Conservation (phyloP, 2,797 vertebrate genomes). For the Trachurus trachurus region DNA sequence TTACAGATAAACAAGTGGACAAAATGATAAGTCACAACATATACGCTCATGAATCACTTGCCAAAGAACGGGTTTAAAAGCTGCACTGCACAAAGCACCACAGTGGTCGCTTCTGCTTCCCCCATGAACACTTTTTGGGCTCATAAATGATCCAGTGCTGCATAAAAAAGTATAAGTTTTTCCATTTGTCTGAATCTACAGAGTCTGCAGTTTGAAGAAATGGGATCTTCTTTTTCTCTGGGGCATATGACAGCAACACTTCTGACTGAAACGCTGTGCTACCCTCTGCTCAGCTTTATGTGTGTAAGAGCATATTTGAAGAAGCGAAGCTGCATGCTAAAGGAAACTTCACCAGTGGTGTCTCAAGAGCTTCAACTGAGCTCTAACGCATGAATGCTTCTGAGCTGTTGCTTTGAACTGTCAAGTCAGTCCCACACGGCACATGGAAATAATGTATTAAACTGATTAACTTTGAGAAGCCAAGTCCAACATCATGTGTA, state of each 20-base stretch:
- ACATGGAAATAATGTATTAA: background rate
- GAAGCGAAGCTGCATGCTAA: constrained; percentile 14
- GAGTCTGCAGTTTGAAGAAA: background rate
- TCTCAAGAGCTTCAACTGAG: constrained; percentile 43
- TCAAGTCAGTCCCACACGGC: constrained; percentile 7
- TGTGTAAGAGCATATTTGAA: constrained; percentile 35
- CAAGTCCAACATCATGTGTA: background rate
- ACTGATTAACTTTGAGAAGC: background rate
- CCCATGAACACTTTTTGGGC: background rate
- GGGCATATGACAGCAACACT: constrained; percentile 8
- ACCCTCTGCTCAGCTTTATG: constrained; percentile 22
- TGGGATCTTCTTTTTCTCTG: constrained; percentile 5
- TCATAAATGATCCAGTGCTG: background rate
- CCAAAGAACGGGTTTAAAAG: background rate
- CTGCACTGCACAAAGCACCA: background rate
- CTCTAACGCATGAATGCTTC: constrained; percentile 20
- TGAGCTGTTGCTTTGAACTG: constrained; percentile 24
- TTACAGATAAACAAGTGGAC: constrained; percentile 11
- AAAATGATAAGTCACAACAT: constrained; percentile 4
- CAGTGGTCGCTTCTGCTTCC: background rate
- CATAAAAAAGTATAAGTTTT: background rate
- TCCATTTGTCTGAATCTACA: constrained; percentile 8
- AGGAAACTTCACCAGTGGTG: constrained; percentile 18
- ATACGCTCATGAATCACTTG: background rate
- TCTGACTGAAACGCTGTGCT: constrained; percentile 20